phyloP scores from a whole-genome alignment of 1,140 invertebrate genomes.

The Pogonomyrmex californicus region DNA sequence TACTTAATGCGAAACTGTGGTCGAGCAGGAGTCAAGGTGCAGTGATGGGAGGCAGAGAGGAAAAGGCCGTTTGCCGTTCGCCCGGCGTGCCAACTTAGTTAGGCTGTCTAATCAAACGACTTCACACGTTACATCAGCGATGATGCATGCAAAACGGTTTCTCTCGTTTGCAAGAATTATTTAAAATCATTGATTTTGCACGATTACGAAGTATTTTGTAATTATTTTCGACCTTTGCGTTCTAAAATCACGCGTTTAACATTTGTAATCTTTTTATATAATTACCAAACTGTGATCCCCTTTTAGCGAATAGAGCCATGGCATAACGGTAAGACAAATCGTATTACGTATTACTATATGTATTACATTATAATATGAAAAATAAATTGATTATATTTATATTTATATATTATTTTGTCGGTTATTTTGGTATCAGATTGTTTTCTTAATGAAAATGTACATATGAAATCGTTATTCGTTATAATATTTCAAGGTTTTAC shows the following conservation, averaged over 20 bases:
- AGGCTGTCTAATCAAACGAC: constrained; percentile 81
- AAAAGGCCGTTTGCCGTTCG: constrained; percentile 84
- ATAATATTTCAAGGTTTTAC: background rate
- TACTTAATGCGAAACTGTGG: constrained; percentile 83
- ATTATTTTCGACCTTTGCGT: constrained; percentile 2
- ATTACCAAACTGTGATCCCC: background rate
- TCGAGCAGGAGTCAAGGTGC: constrained; percentile 83
- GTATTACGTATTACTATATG: background rate
- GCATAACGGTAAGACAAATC: background rate
- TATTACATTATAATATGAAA: background rate
- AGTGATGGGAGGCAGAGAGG: constrained; percentile 83
- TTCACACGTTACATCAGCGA: constrained; percentile 70
- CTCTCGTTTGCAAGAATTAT: constrained; percentile 35
- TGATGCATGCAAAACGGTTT: constrained; percentile 63
- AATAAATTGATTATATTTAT: background rate
- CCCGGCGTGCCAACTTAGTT: constrained; percentile 84
- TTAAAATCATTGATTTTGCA: constrained; percentile 36
- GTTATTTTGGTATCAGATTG: too few species aligned
- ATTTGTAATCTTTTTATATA: background rate
- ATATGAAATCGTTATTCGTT: background rate
- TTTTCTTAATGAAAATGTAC: background rate
- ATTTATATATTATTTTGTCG: background rate
- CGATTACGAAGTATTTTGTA: background rate
- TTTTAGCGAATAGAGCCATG: background rate
- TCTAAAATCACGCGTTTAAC: background rate